Conservation (phyloP, 1,140 invertebrate species). For the Saccostrea cuccullata region DNA sequence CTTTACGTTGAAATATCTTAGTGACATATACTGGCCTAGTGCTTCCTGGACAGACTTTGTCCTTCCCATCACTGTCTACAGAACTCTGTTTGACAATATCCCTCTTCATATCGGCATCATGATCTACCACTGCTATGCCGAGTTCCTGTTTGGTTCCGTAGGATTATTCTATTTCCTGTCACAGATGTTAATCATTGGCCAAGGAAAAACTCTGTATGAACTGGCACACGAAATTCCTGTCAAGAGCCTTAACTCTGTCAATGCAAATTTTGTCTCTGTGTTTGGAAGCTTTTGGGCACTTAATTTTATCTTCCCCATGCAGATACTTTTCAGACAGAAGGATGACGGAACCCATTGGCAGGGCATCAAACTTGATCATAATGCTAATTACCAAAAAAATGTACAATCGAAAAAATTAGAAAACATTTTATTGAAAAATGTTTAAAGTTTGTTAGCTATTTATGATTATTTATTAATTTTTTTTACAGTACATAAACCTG, state of each 20-base stretch:
- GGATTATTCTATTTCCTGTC: slow-evolving; percentile 60
- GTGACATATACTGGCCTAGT: slow-evolving; percentile 27
- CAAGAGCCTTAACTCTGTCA: slow-evolving; percentile 49
- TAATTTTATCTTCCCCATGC: slow-evolving; percentile 72
- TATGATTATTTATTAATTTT: too few relatives aligned
- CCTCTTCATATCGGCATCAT: slow-evolving; percentile 48
- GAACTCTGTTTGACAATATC: slow-evolving; percentile 44
- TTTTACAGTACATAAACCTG: too few relatives aligned
- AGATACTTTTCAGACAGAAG: slow-evolving; percentile 67
- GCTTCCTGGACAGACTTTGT: slow-evolving; percentile 57
- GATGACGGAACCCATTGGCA: slow-evolving; percentile 66
- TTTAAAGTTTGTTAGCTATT: too few relatives aligned
- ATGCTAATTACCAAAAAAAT: slow-evolving; percentile 14
- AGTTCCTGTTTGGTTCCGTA: slow-evolving; percentile 56
- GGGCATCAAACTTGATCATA: slow-evolving; percentile 59
- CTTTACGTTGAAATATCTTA: slow-evolving; percentile 58
- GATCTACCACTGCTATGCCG: slow-evolving; percentile 58
- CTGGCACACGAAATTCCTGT: slow-evolving; percentile 58
- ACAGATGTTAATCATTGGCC: slow-evolving; percentile 58
- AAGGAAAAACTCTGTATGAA: slow-evolving; percentile 66
- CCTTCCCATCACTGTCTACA: slow-evolving; percentile 51
- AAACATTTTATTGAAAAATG: too few relatives aligned
- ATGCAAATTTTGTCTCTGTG: slow-evolving; percentile 68
- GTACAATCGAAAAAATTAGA: background rate
- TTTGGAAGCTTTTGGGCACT: slow-evolving; percentile 72